Evolutionary conservation across 2,888 invertebrate species (phyloP).

Genomic region (Lottia gigantea): DNA sequence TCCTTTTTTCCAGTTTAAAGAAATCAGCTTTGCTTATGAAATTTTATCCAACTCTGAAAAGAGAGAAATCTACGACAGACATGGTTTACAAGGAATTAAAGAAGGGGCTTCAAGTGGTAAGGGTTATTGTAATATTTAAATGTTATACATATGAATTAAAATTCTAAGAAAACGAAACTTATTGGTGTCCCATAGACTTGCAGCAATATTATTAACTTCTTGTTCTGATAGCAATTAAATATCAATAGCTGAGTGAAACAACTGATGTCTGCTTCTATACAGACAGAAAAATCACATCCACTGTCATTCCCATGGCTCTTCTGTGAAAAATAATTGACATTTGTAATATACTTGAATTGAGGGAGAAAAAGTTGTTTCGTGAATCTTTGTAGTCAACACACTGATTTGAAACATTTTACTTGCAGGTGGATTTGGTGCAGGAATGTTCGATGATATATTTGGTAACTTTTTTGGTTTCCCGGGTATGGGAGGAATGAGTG

Average conservation of each 20-base stretch:
- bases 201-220: too few species aligned
- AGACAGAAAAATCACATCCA: too few species aligned
- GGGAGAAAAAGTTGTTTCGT: too few species aligned
- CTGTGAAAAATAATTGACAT: too few species aligned
- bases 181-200: neutral
- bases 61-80: slow-evolving; percentile 84
- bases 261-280: too few species aligned
- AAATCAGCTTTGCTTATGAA: slow-evolving; percentile 95
- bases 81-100: slow-evolving; percentile 88
- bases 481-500: slow-evolving; percentile 45
- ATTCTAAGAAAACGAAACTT: neutral
- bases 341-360: too few species aligned
- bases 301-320: too few species aligned
- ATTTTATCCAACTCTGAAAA: slow-evolving; percentile 90
- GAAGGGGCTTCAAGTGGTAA: slow-evolving; percentile 74
- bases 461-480: slow-evolving; percentile 65
- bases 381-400: neutral
- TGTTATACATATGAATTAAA: neutral
- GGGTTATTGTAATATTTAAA: neutral
- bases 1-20: slow-evolving; percentile 78
- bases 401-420: neutral
- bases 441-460: slow-evolving; percentile 66
- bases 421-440: slow-evolving; percentile 50
- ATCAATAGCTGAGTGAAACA: too few species aligned
- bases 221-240: neutral